Evolutionary conservation across 2,888 invertebrate species (phyloP).

Genomic region (Ochropleura plecta): DNA sequence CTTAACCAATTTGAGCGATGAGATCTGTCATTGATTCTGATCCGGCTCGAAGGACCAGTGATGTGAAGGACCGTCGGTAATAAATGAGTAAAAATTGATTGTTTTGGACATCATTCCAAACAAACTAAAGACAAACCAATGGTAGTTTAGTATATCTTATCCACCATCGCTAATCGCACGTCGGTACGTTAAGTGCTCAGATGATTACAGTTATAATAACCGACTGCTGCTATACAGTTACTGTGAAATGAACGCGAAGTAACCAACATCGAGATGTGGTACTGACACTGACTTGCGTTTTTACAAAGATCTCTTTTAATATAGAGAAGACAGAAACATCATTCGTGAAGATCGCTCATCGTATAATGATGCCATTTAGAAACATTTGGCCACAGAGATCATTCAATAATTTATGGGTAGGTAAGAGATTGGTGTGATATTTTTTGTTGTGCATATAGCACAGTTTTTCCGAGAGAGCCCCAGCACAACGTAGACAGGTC

Average conservation of each 20-base stretch:
- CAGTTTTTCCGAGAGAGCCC: background rate
- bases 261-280: constrained; percentile 27
- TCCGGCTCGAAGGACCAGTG: constrained; percentile 6
- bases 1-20: background rate
- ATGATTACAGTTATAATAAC: constrained; percentile 67
- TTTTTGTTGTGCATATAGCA: background rate
- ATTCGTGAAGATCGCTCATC: background rate
- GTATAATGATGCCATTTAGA: background rate
- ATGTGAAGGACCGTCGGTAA: background rate
- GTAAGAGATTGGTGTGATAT: background rate
- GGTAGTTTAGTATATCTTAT: constrained; percentile 41
- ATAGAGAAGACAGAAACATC: background rate
- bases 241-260: constrained; percentile 42
- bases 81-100: background rate
- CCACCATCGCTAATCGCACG: constrained; percentile 46
- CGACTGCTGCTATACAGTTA: constrained; percentile 63
- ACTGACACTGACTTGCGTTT: constrained; percentile 11
- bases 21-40: background rate
- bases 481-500: background rate
- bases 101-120: background rate
- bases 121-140: background rate
- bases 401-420: background rate
- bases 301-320: background rate
- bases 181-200: constrained; percentile 49
- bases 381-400: background rate